Percentiles rank a stretch among this genome's conserved stretches.
Evolutionary conservation across 2,888 invertebrate species (phyloP).

Genomic region (Melinopterus prodromus): DNA sequence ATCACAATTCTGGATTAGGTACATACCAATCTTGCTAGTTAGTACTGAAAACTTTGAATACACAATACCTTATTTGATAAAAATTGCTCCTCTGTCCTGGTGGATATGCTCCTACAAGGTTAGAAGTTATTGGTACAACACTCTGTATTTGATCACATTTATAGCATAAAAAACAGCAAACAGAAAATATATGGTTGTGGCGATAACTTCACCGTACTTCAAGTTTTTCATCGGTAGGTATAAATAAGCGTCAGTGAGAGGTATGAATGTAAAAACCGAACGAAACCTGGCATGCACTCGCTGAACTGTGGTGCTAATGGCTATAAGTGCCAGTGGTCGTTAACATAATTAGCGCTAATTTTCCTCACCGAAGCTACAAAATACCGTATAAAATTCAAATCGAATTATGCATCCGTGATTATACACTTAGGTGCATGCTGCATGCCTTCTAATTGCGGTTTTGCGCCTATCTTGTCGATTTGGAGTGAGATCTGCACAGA

Average conservation of each 20-base stretch:
- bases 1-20: no score
- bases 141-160: no score
- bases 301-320: slow-evolving; percentile 4
- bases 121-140: no score
- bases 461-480: not conserved
- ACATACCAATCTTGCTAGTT: no score
- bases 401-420: slow-evolving; percentile 4
- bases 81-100: no score
- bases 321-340: not conserved
- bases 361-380: not conserved
- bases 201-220: not conserved
- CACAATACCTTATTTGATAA: no score
- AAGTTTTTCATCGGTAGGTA: not conserved
- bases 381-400: slow-evolving; percentile 4
- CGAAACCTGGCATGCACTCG: not conserved
- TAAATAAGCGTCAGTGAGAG: not conserved
- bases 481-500: not conserved
- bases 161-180: no score
- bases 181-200: not conserved
- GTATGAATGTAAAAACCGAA: not conserved
- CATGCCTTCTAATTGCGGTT: not conserved
- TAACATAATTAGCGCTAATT: slow-evolving; percentile 4
- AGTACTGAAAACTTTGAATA: no score
- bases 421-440: not conserved
- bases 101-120: no score